Evolutionary conservation across 2,797 vertebrate species (phyloP).

Genomic region (Leuciscus waleckii): DNA sequence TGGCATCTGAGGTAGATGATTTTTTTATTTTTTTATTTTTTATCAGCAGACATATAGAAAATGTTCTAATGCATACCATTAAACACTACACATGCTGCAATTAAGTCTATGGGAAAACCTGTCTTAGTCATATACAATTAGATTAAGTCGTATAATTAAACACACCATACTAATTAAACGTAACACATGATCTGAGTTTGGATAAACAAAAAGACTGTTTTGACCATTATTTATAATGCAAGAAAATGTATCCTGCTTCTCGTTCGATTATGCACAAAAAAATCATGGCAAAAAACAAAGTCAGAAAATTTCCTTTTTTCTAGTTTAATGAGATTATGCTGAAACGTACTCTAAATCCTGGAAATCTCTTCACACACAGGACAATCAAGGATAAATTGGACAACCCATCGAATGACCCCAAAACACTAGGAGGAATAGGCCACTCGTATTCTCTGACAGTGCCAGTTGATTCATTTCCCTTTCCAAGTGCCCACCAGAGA

Average conservation of each 20-base stretch:
- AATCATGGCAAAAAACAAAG: background rate
- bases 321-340: background rate
- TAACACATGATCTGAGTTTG: background rate
- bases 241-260: background rate
- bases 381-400: background rate
- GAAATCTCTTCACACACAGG: background rate
- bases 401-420: background rate
- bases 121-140: background rate
- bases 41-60: background rate
- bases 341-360: background rate
- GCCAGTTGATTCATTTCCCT: constrained; percentile 58
- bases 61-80: background rate
- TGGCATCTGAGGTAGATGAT: background rate
- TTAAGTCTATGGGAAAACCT: background rate
- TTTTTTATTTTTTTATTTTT: background rate
- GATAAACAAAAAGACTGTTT: background rate
- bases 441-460: constrained; percentile 50
- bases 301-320: background rate
- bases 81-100: background rate
- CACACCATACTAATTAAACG: too few species aligned
- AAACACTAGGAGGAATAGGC: background rate
- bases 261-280: background rate
- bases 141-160: background rate
- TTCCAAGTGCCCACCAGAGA: constrained; percentile 71
- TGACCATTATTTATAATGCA: background rate